Percentiles rank a stretch among this genome's conserved stretches.
Conservation (phyloP, 2,113 vertebrate species). For the Myrmophylax atrothorax region DNA sequence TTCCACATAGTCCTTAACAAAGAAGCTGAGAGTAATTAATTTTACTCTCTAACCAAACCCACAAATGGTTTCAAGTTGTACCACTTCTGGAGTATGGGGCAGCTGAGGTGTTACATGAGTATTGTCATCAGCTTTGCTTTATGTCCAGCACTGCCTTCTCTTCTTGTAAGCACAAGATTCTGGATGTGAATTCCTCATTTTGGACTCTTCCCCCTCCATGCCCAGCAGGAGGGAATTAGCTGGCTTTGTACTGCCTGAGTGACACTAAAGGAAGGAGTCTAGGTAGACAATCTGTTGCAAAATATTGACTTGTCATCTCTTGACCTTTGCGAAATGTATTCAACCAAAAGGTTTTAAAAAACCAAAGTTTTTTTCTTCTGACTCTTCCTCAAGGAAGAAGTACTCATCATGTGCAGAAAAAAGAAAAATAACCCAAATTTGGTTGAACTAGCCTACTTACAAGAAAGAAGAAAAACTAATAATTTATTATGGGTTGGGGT, state of each 20-base stretch:
- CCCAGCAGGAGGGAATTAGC: not conserved
- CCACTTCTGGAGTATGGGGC: not conserved
- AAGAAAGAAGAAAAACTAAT: not conserved
- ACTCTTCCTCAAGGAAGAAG: not conserved
- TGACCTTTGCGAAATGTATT: not conserved
- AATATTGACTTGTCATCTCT: not conserved
- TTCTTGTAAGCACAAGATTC: not conserved
- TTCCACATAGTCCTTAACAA: not conserved
- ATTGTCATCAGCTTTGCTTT: not conserved
- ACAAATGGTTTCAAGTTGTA: not conserved
- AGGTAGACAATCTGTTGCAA: not conserved
- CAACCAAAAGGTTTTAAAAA: not conserved
- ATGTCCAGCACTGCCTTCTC: not conserved
- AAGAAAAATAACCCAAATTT: not conserved
- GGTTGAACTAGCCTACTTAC: not conserved
- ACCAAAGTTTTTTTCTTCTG: not conserved
- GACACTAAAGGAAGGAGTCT: not conserved
- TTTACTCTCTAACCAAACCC: not conserved
- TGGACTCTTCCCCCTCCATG: not conserved
- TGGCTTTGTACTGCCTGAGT: not conserved
- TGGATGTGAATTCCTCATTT: not conserved
- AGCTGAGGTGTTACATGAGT: not conserved
- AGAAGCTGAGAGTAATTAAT: not conserved
- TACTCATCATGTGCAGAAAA: not conserved
- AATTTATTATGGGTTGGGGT: not conserved